Evolutionary conservation across 2,113 vertebrate species (phyloP), one percentile per base, ranked within the genome.

Genomic region (Kryptolebias marmoratus): DNA sequence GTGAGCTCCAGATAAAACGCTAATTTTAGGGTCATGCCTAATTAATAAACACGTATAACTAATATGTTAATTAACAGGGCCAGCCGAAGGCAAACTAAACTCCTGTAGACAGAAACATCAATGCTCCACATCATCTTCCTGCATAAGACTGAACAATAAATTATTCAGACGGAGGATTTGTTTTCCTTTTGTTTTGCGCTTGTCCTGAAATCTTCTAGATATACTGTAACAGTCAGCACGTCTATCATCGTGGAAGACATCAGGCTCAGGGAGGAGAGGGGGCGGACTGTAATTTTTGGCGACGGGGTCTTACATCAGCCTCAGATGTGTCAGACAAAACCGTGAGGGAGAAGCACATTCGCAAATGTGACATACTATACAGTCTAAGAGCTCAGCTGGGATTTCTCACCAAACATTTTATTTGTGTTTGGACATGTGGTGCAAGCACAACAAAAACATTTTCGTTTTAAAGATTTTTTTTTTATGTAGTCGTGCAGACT

Each of bases 301-400:
- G 82, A 79, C 75, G 64, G 77, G 49, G 5, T 15, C 30, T 52
- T 58, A 80, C 80, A 73, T 88, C 81, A 90, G 69, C 18, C 56
- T 70, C 48, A 82, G 77, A 84, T 58, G 80, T 78, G 80, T 75
- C 85, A 81, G 67, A 63, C 64, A 65, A 66, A 83, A 80, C 52
- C 36, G 52, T 77, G 79, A 73, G 49, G 15, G 53, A 70, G 57
- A 72, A 47, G 48, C 2, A 9, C 62, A 71, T 55, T 50, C 11
- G 79, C 79, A 75, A 76, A 75, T 5, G 64, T 82, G 73, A 82
- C 71, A 66, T 6, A 54, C 84, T 81, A 83, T 75, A 69, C 85
- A 86, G 82, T 59, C 22, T 22, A 22, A 22, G 22, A 75, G 70
- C 74, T 65, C 56, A 71, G 69, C 68, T 3, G 22, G 22, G 22